Percentiles rank a stretch among this genome's conserved stretches.
These are phyloP conservation scores for Ophioderma brevispina DNA, from an alignment of 35 echinoderm and acorn worm species.

Conservation along the genomic window DNA sequence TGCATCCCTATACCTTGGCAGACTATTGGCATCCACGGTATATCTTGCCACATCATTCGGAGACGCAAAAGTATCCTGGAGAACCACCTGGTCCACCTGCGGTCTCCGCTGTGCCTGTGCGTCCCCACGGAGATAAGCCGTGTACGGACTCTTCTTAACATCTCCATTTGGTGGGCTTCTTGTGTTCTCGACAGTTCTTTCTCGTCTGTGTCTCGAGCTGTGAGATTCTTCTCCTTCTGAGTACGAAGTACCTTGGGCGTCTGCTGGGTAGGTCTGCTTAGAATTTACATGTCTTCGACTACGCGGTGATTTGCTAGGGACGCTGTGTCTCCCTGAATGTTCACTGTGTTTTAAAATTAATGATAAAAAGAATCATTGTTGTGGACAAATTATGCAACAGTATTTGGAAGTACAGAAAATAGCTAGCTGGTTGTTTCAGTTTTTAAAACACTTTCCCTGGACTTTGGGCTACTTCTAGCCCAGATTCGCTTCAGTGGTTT, in stretches of 20 bases:
- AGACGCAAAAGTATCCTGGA: background rate
- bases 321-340: background rate
- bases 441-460: too few relatives aligned
- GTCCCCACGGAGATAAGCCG: background rate
- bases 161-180: background rate
- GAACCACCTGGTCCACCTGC: background rate
- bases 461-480: too few relatives aligned
- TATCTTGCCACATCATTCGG: background rate
- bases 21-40: background rate
- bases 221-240: constrained; percentile 4
- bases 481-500: too few relatives aligned
- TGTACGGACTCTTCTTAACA: background rate
- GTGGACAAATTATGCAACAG: too few relatives aligned
- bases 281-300: background rate
- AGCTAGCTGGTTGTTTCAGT: too few relatives aligned
- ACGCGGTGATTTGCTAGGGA: background rate
- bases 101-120: background rate
- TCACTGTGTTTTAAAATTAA: background rate
- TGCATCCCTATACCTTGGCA: background rate
- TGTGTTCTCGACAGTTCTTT: background rate
- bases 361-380: too few relatives aligned
- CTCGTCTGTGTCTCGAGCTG: background rate
- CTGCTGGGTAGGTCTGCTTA: background rate
- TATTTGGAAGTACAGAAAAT: too few relatives aligned
- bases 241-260: background rate